Base-by-base conservation (phyloP, 2,888 invertebrate genomes). In the Steromphala cineraria region DNA sequence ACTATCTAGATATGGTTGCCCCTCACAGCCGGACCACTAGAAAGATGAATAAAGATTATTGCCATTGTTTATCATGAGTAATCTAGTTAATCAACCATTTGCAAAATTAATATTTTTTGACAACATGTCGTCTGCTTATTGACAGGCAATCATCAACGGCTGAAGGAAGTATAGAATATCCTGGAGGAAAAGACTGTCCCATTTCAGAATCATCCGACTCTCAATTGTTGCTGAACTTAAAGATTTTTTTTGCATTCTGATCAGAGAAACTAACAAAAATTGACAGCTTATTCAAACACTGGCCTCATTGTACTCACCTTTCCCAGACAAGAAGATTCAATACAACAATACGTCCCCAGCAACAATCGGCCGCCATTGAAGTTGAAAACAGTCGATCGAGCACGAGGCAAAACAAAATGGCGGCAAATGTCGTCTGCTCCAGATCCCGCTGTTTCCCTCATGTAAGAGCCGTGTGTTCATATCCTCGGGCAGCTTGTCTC, bases 281-380 rank as follows among this genome's bases (percentile, higher is more conserved):
- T 46, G 4, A 13, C 46, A 46, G 10, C 7, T 13, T 46, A 46
- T 46, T 46, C 46, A 46, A 46, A 10, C 13, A 46, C 1, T 13
- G 13, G 46, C 1, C 13, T 46, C 46, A 46, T 10, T 28, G 5
- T 62, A 62, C 62, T 62, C 62, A 62, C 62, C 62, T 62, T 28
- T 13, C 62, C 62, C 24, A 28, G 28, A 28, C 28, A 28, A 24
- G 62, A 46, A 62, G 24, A 28, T 62, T 62, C 62, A 24, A 62
- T 24, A 62, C 62, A 62, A 62, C 62, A 62, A 62, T 62, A 62
- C 28, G 62, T 28, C 24, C 62, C 62, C 62, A 28, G 62, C 62
- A 62, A 62, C 62, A 62, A 62, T 62, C 62, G 62, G 62, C 62
- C 62, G 62, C 62, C 62, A 62, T 62, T 62, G 62, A 62, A 62